phyloP scores from a whole-genome alignment of 2,888 invertebrate species.

The Geophilus truncorum region DNA sequence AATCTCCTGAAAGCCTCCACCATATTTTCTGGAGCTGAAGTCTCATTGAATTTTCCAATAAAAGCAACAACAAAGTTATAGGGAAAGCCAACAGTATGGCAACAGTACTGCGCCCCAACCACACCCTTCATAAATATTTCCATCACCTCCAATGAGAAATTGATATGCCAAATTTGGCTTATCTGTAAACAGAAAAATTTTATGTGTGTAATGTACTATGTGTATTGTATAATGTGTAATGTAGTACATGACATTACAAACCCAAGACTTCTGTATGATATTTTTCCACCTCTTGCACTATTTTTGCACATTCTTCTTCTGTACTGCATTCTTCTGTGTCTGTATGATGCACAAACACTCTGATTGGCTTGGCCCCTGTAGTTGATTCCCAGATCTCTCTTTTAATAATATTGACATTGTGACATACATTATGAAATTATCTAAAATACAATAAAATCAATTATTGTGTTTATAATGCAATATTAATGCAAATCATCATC shows the following conservation, averaged over 20 bases:
- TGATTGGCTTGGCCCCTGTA: neutral
- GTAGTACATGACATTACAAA: no score
- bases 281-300: neutral
- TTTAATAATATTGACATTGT: neutral
- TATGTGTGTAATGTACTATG: no score
- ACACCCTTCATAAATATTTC: neutral
- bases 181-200: no score
- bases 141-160: no score
- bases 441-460: neutral
- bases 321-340: neutral
- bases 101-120: no score
- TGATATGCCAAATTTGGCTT: no score
- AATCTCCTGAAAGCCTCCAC: no score
- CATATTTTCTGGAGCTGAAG: no score
- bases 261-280: neutral
- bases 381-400: neutral
- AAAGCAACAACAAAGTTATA: no score
- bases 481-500: neutral
- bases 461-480: neutral
- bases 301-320: neutral
- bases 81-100: no score
- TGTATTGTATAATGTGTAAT: no score
- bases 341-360: neutral
- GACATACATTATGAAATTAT: neutral
- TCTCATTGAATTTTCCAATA: no score